phyloP scores from a whole-genome alignment of 2,797 vertebrate genomes.

The Oreortyx pictus region DNA sequence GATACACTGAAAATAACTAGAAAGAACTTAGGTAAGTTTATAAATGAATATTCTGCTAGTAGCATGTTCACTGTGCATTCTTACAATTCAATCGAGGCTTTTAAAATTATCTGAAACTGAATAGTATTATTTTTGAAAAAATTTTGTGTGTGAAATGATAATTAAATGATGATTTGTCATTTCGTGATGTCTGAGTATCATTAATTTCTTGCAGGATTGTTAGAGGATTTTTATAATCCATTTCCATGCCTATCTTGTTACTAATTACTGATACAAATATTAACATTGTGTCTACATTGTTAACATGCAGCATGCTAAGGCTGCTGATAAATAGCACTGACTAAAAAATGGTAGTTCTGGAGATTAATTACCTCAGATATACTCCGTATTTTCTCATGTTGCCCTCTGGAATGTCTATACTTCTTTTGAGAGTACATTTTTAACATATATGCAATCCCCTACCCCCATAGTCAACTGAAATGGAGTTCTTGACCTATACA shows the following conservation, averaged over 20 bases:
- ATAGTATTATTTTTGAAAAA: background rate
- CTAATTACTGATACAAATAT: background rate
- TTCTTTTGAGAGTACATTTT: background rate
- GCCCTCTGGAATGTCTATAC: background rate
- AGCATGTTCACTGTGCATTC: background rate
- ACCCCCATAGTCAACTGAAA: background rate
- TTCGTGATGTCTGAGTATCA: constrained; percentile 41
- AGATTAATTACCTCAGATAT: background rate
- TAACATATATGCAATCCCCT: background rate
- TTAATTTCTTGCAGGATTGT: constrained; percentile 35
- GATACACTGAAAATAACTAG: background rate
- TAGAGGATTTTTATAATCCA: constrained; percentile 16
- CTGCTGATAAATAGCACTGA: background rate
- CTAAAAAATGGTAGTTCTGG: background rate
- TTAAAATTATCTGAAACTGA: background rate
- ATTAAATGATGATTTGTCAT: background rate
- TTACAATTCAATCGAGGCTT: background rate
- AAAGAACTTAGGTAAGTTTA: background rate
- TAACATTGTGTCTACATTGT: background rate
- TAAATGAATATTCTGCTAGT: background rate
- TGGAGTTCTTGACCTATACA: fast-evolving
- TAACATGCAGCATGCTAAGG: background rate
- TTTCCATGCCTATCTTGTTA: background rate
- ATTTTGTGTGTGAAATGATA: background rate
- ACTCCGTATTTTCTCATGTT: background rate